Evolutionary conservation across 2,797 vertebrate species (phyloP).

Genomic region (Pseudopleuronectes americanus): DNA sequence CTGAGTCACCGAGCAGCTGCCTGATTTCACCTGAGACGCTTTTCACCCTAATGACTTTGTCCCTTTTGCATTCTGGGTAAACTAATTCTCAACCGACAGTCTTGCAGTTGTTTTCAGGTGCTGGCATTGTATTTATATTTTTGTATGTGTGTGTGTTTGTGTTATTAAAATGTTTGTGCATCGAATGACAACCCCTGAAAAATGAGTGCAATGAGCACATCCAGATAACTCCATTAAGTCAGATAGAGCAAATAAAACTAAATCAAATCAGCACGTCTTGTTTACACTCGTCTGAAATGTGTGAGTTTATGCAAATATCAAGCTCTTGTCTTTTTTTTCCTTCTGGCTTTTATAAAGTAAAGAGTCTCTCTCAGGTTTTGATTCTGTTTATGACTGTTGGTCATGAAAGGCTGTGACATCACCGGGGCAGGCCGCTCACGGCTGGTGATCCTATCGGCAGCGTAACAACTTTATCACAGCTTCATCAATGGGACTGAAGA

Average conservation of each 20-base stretch:
- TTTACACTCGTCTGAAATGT: conserved; percentile 1
- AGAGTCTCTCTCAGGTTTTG: conserved; percentile 11
- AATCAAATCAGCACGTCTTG: background rate
- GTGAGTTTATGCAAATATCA: conserved; percentile 14
- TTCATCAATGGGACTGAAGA: background rate
- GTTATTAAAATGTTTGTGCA: no score
- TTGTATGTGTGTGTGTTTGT: no score
- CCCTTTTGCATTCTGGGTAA: no score
- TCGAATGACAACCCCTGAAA: no score
- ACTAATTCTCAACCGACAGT: no score
- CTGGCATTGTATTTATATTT: no score
- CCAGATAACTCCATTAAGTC: no score
- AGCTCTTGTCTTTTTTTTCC: no score
- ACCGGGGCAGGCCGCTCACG: conserved; percentile 11
- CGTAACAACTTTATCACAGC: background rate
- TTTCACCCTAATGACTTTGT: no score
- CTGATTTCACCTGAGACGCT: conserved; percentile 1
- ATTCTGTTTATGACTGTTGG: conserved; percentile 31
- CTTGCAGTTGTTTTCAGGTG: no score
- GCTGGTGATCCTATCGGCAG: background rate
- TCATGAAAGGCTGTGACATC: conserved; percentile 50
- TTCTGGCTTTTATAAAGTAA: background rate
- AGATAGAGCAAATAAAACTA: conserved; percentile 1
- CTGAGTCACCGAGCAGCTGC: conserved; percentile 38
- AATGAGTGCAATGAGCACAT: no score